Evolutionary conservation across 2,888 invertebrate genomes (phyloP).

Genomic region (Caenorhabditis imperialis): DNA sequence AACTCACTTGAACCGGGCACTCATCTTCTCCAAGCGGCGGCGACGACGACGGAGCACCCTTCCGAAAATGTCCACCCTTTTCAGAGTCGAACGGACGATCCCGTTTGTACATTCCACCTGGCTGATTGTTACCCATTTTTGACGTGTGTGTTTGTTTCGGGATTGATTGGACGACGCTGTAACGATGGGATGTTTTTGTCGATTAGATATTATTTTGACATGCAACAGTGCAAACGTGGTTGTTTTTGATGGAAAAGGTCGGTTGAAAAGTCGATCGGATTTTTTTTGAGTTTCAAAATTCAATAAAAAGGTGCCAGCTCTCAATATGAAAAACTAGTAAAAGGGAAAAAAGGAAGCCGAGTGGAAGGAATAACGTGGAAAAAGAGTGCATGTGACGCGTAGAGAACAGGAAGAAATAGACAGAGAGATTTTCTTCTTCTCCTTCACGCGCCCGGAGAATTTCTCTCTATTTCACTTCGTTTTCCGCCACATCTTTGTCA

Average conservation of each 20-base stretch:
- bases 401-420: slow-evolving; percentile 18
- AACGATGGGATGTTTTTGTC: too few relatives aligned
- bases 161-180: slow-evolving; percentile 14
- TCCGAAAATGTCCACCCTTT: slow-evolving; percentile 22
- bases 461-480: not conserved
- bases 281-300: not conserved
- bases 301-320: not conserved
- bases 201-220: too few relatives aligned
- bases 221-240: too few relatives aligned
- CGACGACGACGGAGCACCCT: slow-evolving; percentile 25
- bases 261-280: slow-evolving; percentile 15
- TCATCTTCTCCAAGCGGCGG: slow-evolving; percentile 72
- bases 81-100: slow-evolving; percentile 71
- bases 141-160: slow-evolving; percentile 3
- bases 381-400: slow-evolving; percentile 40
- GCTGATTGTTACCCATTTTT: slow-evolving; percentile 77
- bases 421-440: slow-evolving; percentile 7
- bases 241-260: slow-evolving; percentile 1
- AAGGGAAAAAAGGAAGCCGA: slow-evolving; percentile 25
- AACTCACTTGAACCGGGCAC: slow-evolving; percentile 75
- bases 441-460: too few relatives aligned
- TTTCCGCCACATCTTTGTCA: slow-evolving; percentile 15
- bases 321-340: slow-evolving; percentile 8
- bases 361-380: not conserved
- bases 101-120: slow-evolving; percentile 73